A percentile compares a stretch with the other conserved stretches of the same genome.
phyloP scores from a whole-genome alignment of 2,797 vertebrate species.

The Huso huso region DNA sequence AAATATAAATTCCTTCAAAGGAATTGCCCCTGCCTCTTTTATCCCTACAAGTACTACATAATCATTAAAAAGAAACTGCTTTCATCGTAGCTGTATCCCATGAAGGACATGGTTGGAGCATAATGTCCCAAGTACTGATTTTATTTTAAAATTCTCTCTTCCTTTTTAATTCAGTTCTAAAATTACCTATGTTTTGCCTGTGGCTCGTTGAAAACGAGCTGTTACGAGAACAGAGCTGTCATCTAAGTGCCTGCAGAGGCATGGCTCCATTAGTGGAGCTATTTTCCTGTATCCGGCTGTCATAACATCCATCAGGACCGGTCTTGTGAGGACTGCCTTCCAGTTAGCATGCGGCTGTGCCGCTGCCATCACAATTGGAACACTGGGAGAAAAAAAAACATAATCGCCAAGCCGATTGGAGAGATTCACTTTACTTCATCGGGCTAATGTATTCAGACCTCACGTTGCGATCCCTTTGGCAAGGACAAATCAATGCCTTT shows the following conservation, averaged over 20 bases:
- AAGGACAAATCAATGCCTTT: conserved; percentile 22
- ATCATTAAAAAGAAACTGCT: no score
- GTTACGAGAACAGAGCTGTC: conserved; percentile 57
- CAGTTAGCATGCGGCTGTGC: conserved; percentile 32
- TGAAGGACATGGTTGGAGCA: no score
- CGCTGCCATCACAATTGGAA: conserved; percentile 34
- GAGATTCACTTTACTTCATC: conserved; percentile 20
- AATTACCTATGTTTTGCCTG: conserved; percentile 41
- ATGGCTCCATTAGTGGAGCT: conserved; percentile 58
- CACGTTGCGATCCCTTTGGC: conserved; percentile 22
- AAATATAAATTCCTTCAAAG: no score
- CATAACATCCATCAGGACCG: conserved; percentile 39
- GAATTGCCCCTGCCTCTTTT: no score
- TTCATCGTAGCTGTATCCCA: no score
- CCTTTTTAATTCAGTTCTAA: background rate
- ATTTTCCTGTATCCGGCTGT: conserved; percentile 44
- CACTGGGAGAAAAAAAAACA: conserved; percentile 28
- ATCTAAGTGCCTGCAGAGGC: conserved; percentile 47
- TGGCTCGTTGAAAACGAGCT: conserved; percentile 47
- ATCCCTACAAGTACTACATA: no score
- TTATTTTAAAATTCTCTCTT: no score
- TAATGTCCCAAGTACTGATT: no score
- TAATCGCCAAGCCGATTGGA: conserved; percentile 20
- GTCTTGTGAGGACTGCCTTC: conserved; percentile 25
- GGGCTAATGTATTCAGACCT: conserved; percentile 21